Evolutionary conservation across 2,113 vertebrate species (phyloP), one percentile per base, ranked within the genome.

Genomic region (Accipiter cooperii): DNA sequence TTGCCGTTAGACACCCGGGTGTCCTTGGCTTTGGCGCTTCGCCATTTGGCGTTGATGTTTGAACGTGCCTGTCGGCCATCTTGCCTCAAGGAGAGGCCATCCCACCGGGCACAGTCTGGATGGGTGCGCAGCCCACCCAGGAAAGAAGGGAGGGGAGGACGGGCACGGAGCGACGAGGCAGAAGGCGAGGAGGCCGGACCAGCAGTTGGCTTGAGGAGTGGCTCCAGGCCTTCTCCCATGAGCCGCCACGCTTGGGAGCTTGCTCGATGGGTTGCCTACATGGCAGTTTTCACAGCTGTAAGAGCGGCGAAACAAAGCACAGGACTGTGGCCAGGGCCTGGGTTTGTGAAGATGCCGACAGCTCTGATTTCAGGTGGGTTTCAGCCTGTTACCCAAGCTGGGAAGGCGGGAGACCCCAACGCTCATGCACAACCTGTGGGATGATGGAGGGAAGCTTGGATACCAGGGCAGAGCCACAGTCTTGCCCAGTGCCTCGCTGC

Each of bases 151-250:
- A 68, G 34, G 10, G 16, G 10, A 65, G 13, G 51, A 65, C 25
- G 36, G 5, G 2, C 36, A 19, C 34, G 47, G 17, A 58, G 69
- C 9, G 22, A 28, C 28, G n/a, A 49, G 33, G 44, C 49, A 75
- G 24, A 74, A 5, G 16, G 12, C 1, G 1, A 38, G 26, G 26
- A 34, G 21, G 12, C 8, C 0, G 0, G 14, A 40, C 57, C 3
- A 4, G 20, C 40, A 49, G 28, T 24, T 18, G 13, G 13, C n/a
- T 84, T 95, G 65, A 87, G 61, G 36, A 52, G 15, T 16, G 4
- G n/a, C 33, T 29, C n/a, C 19, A 38, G 52, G 18, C 6, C 15
- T 92, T 87, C 36, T 90, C 38, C 64, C 24, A 7, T 8, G 33
- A 60, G 29, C 26, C 1, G 1, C 40, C 0, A 0, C 13, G 5